Percentiles rank a stretch among this genome's conserved stretches.
Conservation (phyloP, 2,113 vertebrate genomes). For the Bufo bufo region DNA sequence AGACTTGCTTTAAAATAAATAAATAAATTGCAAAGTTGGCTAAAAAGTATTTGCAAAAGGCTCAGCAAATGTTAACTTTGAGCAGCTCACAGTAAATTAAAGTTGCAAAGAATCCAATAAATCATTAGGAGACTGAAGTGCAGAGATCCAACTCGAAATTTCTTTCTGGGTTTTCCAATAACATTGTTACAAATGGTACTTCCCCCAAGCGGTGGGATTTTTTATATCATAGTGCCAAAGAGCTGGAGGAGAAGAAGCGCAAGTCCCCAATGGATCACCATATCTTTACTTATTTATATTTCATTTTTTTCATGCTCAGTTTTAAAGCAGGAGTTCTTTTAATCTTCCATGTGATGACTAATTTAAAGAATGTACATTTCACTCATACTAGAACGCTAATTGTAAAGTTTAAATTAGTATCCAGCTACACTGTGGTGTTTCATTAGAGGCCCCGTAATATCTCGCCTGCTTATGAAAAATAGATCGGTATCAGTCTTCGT, state of each 20-base stretch:
- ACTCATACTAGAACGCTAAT: constrained; percentile 25
- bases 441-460: background rate
- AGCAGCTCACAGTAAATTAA: constrained; percentile 49
- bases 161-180: constrained; percentile 53
- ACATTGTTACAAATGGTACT: constrained; percentile 51
- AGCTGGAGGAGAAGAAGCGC: constrained; percentile 21
- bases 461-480: background rate
- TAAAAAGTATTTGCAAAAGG: constrained; percentile 35
- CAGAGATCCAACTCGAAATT: constrained; percentile 31
- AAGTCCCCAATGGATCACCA: constrained; percentile 21
- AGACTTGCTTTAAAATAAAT: background rate
- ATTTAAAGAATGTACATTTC: constrained; percentile 26
- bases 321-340: constrained; percentile 35
- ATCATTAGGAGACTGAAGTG: constrained; percentile 53
- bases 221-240: constrained; percentile 31
- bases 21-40: background rate
- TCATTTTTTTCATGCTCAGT: constrained; percentile 37
- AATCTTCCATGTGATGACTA: constrained; percentile 46
- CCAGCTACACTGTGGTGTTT: background rate
- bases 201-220: constrained; percentile 46
- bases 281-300: constrained; percentile 50
- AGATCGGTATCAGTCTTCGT: background rate
- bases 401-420: constrained; percentile 27
- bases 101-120: constrained; percentile 56
- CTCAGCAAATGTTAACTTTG: constrained; percentile 55